Conservation (phyloP, 2,888 invertebrate genomes). For the Amiota minor region DNA sequence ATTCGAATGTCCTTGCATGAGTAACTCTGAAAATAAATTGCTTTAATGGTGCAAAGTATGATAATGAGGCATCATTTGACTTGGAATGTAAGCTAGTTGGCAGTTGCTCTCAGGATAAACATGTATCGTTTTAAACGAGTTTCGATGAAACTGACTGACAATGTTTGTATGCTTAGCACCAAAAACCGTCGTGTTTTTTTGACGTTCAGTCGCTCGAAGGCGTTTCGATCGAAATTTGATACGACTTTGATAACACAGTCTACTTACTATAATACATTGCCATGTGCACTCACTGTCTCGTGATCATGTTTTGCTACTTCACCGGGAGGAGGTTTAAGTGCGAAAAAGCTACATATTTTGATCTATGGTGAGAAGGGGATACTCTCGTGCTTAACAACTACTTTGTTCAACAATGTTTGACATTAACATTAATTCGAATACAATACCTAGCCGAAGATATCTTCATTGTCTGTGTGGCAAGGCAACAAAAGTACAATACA, state of each 20-base stretch:
- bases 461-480: too few species aligned
- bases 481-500: too few species aligned
- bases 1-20: background rate
- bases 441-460: too few species aligned
- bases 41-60: constrained; percentile 71
- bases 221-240: constrained; percentile 73
- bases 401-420: too few species aligned
- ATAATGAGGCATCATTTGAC: constrained; percentile 70
- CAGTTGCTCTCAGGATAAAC: constrained; percentile 8
- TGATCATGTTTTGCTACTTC: constrained; percentile 33
- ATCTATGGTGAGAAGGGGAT: background rate
- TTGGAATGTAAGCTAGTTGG: constrained; percentile 56
- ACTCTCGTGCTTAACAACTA: background rate
- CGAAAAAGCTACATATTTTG: too few species aligned
- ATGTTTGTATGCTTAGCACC: constrained; percentile 38
- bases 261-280: constrained; percentile 39
- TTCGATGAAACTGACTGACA: constrained; percentile 9
- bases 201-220: constrained; percentile 61
- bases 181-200: constrained; percentile 28
- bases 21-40: constrained; percentile 57
- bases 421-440: too few species aligned
- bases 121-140: constrained; percentile 17
- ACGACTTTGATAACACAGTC: constrained; percentile 69
- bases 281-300: constrained; percentile 39
- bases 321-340: background rate